phyloP scores from a whole-genome alignment of 2,113 vertebrate genomes.

The Thomomys bottae region DNA sequence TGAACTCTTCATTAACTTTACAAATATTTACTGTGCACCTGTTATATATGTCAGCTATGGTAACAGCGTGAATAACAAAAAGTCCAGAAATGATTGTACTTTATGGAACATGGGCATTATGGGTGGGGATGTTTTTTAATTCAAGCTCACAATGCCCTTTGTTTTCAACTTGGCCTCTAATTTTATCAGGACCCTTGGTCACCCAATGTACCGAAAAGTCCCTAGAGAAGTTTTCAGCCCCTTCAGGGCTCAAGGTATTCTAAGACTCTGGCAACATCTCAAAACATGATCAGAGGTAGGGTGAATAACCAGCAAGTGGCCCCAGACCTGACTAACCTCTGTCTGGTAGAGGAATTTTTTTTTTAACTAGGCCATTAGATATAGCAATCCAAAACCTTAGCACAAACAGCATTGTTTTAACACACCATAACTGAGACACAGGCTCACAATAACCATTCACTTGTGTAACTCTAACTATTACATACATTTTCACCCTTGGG shows the following conservation, averaged over 20 bases:
- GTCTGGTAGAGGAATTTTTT: neutral
- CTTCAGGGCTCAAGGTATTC: too few species aligned
- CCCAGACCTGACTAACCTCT: neutral
- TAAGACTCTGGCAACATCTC: neutral
- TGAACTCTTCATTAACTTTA: neutral
- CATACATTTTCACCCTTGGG: neutral
- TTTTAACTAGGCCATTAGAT: neutral
- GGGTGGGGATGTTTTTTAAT: neutral
- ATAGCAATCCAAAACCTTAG: neutral
- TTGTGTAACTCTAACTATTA: neutral
- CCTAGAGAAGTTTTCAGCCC: too few species aligned
- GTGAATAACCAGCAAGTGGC: neutral
- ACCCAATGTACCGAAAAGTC: neutral
- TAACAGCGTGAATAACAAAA: neutral
- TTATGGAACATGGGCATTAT: neutral
- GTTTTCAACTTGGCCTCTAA: neutral
- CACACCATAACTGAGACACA: neutral
- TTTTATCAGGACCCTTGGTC: neutral
- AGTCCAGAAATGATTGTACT: neutral
- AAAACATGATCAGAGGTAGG: neutral
- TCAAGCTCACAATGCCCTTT: neutral
- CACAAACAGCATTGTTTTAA: neutral
- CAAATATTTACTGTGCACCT: neutral
- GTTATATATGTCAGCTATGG: too few species aligned
- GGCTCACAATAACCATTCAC: neutral